Evolutionary conservation across 2,888 invertebrate species (phyloP).

Genomic region (Erebia epiphron): DNA sequence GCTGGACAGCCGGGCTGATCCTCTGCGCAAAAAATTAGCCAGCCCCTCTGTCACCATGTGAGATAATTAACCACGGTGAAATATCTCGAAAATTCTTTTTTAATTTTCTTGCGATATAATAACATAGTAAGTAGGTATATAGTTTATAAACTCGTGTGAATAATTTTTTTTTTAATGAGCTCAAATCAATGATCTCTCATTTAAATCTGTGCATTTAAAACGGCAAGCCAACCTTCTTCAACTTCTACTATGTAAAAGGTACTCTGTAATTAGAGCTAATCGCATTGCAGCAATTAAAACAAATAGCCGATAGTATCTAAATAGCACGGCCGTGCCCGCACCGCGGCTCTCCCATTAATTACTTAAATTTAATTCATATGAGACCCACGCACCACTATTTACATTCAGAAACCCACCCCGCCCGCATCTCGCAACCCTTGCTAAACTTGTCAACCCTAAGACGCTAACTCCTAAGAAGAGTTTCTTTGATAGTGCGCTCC

Average conservation of each 20-base stretch:
- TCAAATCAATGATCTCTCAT: not conserved
- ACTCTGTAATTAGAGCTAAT: slow-evolving; percentile 62
- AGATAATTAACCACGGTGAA: too few relatives aligned
- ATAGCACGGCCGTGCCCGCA: slow-evolving; percentile 42
- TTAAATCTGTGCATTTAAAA: not conserved
- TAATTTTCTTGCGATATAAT: too few relatives aligned
- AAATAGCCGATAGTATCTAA: slow-evolving; percentile 56
- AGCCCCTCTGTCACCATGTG: too few relatives aligned
- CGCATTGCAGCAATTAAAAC: slow-evolving; percentile 50
- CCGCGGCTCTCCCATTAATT: slow-evolving; percentile 70
- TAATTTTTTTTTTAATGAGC: not conserved
- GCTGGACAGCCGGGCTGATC: too few relatives aligned
- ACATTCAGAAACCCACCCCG: slow-evolving; percentile 77
- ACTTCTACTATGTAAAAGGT: slow-evolving; percentile 8
- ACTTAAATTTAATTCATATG: slow-evolving; percentile 83
- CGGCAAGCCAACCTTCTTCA: not conserved
- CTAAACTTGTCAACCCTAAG: slow-evolving; percentile 79
- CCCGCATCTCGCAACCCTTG: slow-evolving; percentile 79
- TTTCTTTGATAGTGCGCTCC: slow-evolving; percentile 82
- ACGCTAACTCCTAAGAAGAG: slow-evolving; percentile 79
- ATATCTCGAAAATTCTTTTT: too few relatives aligned
- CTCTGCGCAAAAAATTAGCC: too few relatives aligned
- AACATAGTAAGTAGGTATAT: too few relatives aligned
- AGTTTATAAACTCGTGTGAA: too few relatives aligned
- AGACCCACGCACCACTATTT: slow-evolving; percentile 75